Conservation (phyloP, 2,888 invertebrate species). For the Hydriomena furcata region DNA sequence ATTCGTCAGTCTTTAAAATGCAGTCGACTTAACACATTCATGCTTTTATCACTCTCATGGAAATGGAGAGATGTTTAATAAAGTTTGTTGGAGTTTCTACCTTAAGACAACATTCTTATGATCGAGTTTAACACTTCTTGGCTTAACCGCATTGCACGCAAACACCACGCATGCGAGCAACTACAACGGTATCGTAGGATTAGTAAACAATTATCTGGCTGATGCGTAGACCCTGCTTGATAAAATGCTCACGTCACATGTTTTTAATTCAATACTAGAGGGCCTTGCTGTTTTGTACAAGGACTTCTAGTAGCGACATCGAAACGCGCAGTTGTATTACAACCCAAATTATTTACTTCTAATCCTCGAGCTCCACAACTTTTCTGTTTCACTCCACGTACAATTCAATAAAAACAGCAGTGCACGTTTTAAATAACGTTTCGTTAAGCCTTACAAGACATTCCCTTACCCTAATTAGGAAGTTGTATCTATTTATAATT, state of each 20-base stretch:
- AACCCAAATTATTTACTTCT: conserved; percentile 6
- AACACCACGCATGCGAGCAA: conserved; percentile 61
- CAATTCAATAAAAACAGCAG: not conserved
- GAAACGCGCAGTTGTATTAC: conserved; percentile 21
- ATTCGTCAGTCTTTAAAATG: conserved; percentile 67
- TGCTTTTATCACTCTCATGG: conserved; percentile 63
- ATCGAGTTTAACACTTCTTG: conserved; percentile 41
- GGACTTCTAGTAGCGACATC: conserved; percentile 42
- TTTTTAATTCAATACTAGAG: conserved; percentile 51
- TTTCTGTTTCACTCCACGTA: not conserved
- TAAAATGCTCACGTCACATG: conserved; percentile 63
- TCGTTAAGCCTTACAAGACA: conserved; percentile 47
- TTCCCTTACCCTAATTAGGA: conserved; percentile 57
- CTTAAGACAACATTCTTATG: conserved; percentile 49
- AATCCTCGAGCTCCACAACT: not conserved
- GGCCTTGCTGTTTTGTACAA: conserved; percentile 44
- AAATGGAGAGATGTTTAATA: conserved; percentile 41
- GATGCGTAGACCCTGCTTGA: conserved; percentile 66
- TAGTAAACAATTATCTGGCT: conserved; percentile 75
- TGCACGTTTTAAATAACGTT: conserved; percentile 26
- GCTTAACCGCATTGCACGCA: conserved; percentile 50
- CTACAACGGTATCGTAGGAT: conserved; percentile 71
- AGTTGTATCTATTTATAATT: conserved; percentile 58
- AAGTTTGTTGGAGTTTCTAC: conserved; percentile 45
- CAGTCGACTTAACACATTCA: conserved; percentile 70